Percentiles rank a stretch among this genome's conserved stretches.
Evolutionary conservation across 2,797 vertebrate genomes (phyloP).

Genomic region (Melanotaenia maccullochi): DNA sequence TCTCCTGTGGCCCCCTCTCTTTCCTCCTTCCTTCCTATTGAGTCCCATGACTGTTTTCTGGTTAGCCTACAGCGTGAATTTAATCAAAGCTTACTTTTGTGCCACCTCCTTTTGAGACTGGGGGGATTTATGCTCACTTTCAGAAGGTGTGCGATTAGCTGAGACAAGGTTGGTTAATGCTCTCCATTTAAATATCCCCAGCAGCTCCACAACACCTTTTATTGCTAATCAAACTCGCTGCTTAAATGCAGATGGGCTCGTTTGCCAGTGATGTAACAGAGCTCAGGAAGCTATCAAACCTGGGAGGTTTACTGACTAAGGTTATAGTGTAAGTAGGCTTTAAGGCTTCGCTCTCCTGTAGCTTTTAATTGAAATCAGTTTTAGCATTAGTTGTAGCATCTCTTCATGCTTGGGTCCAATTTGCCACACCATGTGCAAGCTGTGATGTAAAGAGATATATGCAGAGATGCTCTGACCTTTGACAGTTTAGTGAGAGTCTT

Average conservation of each 20-base stretch:
- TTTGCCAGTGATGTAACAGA: constrained; percentile 40
- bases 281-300: constrained; percentile 22
- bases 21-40: constrained; percentile 12
- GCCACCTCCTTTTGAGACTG: constrained; percentile 45
- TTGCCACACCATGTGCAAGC: neutral
- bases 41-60: constrained; percentile 68
- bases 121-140: constrained; percentile 55
- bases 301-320: constrained; percentile 3
- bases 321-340: constrained; percentile 2
- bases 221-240: constrained; percentile 68
- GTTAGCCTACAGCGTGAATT: constrained; percentile 71
- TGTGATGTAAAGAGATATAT: constrained; percentile 9
- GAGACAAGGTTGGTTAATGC: constrained; percentile 74
- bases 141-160: constrained; percentile 70
- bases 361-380: neutral
- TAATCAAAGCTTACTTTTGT: constrained; percentile 72
- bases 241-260: constrained; percentile 30
- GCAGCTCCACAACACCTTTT: constrained; percentile 62
- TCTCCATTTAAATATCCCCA: constrained; percentile 65
- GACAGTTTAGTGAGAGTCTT: constrained; percentile 36
- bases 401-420: neutral
- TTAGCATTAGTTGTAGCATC: neutral
- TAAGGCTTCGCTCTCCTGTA: constrained; percentile 13
- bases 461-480: constrained; percentile 27
- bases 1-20: constrained; percentile 4